Base-by-base conservation (phyloP, 1,140 invertebrate species). In the Bicyclus anynana region DNA sequence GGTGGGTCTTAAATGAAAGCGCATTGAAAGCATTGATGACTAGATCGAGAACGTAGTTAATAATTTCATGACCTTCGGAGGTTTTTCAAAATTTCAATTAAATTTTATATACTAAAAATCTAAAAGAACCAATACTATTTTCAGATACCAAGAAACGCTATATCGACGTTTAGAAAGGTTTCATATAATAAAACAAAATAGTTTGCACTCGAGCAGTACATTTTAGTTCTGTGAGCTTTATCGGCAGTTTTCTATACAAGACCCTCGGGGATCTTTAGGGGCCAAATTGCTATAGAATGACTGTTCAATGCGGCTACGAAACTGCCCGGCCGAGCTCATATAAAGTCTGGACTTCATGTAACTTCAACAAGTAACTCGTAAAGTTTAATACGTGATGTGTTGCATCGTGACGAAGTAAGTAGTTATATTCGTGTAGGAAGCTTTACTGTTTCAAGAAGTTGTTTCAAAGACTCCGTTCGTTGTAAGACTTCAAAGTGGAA, bases 271-370 rank as follows among this genome's bases (percentile, higher is more conserved):
- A 40, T 57, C 73, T 71, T 59, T 55, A 56, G 53, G 55, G 53
- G 49, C 13, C 62, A 72, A 79, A 79, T 77, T 75, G 65, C 70
- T 69, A 23, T 54, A 53, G 62, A 73, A 73, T 69, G 65, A 67
- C 60, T 72, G 72, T 73, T 65, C 63, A 71, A 73, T 67, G 62
- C 53, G 62, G 59, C 38, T 61, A 44, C 56, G 37, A 61, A 68
- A 66, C 53, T 59, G 64, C 14, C 67, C 58, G 57, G 65, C 68
- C 64, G 51, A 70, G 56, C 59, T 33, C 55, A 49, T 52, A 70
- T 65, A 74, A 74, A 64, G 59, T 50, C 27, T 51, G 40, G 59
- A 58, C 55, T 67, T 60, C 38, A 64, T 54, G 57, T 53, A 70
- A 65, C 59, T 70, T 67, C 59, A 59, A 63, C 61, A 56, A 66